Conservation (phyloP, 2,113 vertebrate species). For the Bubo scandiacus region DNA sequence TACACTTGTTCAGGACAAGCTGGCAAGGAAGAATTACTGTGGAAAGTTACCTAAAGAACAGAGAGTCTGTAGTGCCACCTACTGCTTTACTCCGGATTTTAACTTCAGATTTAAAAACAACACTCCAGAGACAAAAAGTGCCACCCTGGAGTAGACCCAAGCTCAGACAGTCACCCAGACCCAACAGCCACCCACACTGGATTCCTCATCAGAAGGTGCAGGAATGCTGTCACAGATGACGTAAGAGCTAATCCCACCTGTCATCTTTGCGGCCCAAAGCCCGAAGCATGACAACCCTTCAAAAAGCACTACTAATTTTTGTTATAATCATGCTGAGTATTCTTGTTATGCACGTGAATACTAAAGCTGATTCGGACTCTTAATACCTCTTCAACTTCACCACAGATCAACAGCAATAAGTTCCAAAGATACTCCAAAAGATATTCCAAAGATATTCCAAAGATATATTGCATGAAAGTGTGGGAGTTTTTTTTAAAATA, state of each 20-base stretch:
- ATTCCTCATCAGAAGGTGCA: neutral
- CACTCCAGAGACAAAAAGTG: neutral
- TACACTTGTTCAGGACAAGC: slow-evolving; percentile 63
- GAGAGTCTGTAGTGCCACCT: slow-evolving; percentile 78
- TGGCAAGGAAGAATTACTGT: slow-evolving; percentile 4
- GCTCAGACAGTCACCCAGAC: neutral
- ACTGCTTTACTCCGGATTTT: slow-evolving; percentile 43
- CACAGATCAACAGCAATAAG: neutral
- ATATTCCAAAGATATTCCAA: neutral
- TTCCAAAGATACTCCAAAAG: neutral
- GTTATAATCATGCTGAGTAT: neutral
- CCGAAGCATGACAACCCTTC: neutral
- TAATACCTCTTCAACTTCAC: neutral
- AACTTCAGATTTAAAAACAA: neutral
- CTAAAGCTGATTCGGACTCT: neutral
- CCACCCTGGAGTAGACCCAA: neutral
- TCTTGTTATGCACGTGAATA: neutral
- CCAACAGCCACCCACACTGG: neutral
- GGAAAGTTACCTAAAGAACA: slow-evolving; percentile 35
- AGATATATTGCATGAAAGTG: neutral
- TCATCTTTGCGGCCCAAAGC: neutral
- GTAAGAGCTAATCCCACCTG: neutral
- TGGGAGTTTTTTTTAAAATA: neutral
- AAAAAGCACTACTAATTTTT: neutral
- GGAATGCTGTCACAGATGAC: neutral